Percentiles rank a stretch among this genome's conserved stretches.
Evolutionary conservation across 1,140 invertebrate species (phyloP).

Genomic region (Drosophila grimshawi): DNA sequence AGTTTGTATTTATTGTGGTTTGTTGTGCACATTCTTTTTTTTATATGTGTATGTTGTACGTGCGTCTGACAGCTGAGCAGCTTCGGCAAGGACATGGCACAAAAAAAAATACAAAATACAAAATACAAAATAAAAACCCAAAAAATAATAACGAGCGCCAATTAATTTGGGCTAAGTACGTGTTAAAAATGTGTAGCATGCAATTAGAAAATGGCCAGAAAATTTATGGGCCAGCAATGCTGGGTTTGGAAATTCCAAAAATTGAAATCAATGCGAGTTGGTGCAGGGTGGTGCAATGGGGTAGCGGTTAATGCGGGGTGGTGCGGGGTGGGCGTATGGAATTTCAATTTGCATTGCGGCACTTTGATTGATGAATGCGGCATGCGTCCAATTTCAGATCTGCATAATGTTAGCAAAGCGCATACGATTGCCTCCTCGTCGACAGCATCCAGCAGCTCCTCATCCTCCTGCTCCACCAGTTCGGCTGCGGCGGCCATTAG

Average conservation of each 20-base stretch:
- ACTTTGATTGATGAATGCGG: slow-evolving; percentile 72
- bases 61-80: slow-evolving; percentile 65
- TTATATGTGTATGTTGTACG: slow-evolving; percentile 22
- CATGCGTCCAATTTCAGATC: slow-evolving; percentile 61
- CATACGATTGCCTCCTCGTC: slow-evolving; percentile 70
- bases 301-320: no score
- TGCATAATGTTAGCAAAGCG: slow-evolving; percentile 69
- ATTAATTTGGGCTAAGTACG: slow-evolving; percentile 58
- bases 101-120: neutral
- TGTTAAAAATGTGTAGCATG: slow-evolving; percentile 66
- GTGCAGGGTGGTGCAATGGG: neutral
- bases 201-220: slow-evolving; percentile 53
- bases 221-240: slow-evolving; percentile 41
- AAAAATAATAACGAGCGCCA: slow-evolving; percentile 37
- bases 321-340: slow-evolving; percentile 12
- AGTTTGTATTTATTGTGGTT: slow-evolving; percentile 79
- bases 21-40: slow-evolving; percentile 47
- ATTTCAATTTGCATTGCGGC: slow-evolving; percentile 54
- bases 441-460: slow-evolving; percentile 64
- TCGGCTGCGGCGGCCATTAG: slow-evolving; percentile 66
- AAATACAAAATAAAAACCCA: neutral
- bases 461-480: slow-evolving; percentile 72
- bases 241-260: slow-evolving; percentile 13
- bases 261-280: slow-evolving; percentile 54
- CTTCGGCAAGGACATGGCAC: slow-evolving; percentile 4